These are phyloP conservation scores for Coleophora deauratella DNA, from an alignment of 2,888 invertebrate genomes.

Conservation along the genomic window DNA sequence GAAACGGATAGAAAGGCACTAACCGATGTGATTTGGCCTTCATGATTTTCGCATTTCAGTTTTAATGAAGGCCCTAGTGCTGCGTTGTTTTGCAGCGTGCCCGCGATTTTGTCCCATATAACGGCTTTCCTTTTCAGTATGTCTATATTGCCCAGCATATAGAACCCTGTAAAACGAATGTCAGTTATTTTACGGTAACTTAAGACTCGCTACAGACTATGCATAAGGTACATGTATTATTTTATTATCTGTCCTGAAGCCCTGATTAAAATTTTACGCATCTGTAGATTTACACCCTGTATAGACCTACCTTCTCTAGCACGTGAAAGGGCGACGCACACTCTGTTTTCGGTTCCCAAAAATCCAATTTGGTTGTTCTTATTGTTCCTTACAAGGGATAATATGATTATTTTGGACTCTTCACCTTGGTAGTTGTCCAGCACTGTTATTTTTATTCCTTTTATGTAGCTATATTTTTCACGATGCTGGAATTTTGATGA, in stretches of 20 bases:
- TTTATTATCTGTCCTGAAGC: too few species aligned
- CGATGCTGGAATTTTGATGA: conserved; percentile 42
- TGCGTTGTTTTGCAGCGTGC: conserved; percentile 49
- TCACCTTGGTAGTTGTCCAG: conserved; percentile 89
- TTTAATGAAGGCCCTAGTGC: conserved; percentile 54
- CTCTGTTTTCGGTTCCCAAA: conserved; percentile 78
- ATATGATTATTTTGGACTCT: conserved; percentile 83
- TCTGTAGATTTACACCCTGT: too few species aligned
- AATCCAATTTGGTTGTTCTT: conserved; percentile 79
- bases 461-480: conserved; percentile 35
- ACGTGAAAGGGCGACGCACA: conserved; percentile 85
- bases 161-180: conserved; percentile 68
- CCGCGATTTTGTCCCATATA: conserved; percentile 72
- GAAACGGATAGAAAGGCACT: too few species aligned
- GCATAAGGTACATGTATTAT: too few species aligned
- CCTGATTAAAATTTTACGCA: too few species aligned
- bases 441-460: conserved; percentile 76
- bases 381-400: conserved; percentile 86
- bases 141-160: conserved; percentile 79
- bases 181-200: background rate
- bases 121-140: conserved; percentile 58
- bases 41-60: conserved; percentile 69
- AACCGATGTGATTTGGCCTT: conserved; percentile 46
- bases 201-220: background rate
- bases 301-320: conserved; percentile 65